phyloP scores from a whole-genome alignment of 2,113 vertebrate species.

The Toxostoma redivivum region DNA sequence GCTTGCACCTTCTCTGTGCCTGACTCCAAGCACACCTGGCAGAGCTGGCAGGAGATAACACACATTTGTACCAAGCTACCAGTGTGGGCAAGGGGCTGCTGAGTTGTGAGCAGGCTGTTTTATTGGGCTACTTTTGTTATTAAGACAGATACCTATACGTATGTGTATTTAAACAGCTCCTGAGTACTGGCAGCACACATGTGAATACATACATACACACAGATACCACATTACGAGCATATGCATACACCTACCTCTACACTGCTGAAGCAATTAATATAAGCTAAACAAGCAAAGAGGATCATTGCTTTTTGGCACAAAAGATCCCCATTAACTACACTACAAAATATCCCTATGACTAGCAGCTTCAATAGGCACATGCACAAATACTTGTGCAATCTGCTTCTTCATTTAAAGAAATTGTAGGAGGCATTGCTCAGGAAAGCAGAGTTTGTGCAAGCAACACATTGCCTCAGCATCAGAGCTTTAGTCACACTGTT shows the following conservation, averaged over 20 bases:
- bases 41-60: background rate
- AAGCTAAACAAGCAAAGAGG: background rate
- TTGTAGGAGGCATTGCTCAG: slow-evolving; percentile 25
- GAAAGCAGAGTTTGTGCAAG: background rate
- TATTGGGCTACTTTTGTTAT: background rate
- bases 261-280: background rate
- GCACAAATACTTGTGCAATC: background rate
- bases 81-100: background rate
- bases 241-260: background rate
- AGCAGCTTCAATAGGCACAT: background rate
- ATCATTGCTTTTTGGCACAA: background rate
- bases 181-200: background rate
- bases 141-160: background rate
- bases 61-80: background rate
- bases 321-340: background rate
- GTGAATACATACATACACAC: background rate
- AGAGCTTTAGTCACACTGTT: slow-evolving; percentile 29
- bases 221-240: background rate
- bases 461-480: slow-evolving; percentile 8
- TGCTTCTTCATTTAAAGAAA: background rate
- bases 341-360: background rate
- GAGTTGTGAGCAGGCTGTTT: background rate
- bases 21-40: background rate
- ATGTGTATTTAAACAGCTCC: background rate
- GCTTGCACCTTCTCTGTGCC: background rate